Conservation (phyloP, 2,113 vertebrate genomes). For the Astatoreochromis straeleni region DNA sequence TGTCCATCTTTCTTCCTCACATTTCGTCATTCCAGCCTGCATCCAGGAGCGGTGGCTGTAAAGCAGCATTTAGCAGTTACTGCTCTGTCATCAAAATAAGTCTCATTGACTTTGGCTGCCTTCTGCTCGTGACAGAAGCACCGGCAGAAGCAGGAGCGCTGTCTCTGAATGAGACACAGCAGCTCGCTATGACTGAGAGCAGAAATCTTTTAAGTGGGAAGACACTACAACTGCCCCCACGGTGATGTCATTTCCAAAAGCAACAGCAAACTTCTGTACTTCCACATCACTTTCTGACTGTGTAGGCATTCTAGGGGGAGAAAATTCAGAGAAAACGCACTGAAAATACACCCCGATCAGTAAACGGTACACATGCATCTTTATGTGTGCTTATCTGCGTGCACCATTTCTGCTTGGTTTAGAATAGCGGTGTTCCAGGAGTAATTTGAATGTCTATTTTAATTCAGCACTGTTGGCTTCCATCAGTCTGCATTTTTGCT, state of each 20-base stretch:
- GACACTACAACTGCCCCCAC: background rate
- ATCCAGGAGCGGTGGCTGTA: constrained; percentile 39
- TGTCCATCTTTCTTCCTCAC: constrained; percentile 33
- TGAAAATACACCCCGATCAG: background rate
- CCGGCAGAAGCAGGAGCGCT: constrained; percentile 32
- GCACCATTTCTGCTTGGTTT: background rate
- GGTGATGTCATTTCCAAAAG: constrained; percentile 1
- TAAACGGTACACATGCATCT: background rate
- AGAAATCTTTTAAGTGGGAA: background rate
- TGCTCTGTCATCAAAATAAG: constrained; percentile 66
- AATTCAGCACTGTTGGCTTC: background rate
- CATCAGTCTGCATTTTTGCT: background rate
- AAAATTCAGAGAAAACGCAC: background rate
- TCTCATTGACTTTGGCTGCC: constrained; percentile 59
- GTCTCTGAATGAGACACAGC: constrained; percentile 32
- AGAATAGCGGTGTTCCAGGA: background rate
- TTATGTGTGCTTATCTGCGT: background rate
- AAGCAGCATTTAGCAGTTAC: constrained; percentile 54
- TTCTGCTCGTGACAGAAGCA: constrained; percentile 42
- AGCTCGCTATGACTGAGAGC: background rate
- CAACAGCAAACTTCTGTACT: background rate
- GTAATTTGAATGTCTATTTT: background rate
- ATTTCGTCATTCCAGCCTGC: constrained; percentile 29
- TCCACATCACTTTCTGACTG: background rate
- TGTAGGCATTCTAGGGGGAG: background rate